A percentile compares a stretch with the other conserved stretches of the same genome.
Evolutionary conservation across 2,113 vertebrate species (phyloP).

Genomic region (Cyphomyrus discorhynchus): DNA sequence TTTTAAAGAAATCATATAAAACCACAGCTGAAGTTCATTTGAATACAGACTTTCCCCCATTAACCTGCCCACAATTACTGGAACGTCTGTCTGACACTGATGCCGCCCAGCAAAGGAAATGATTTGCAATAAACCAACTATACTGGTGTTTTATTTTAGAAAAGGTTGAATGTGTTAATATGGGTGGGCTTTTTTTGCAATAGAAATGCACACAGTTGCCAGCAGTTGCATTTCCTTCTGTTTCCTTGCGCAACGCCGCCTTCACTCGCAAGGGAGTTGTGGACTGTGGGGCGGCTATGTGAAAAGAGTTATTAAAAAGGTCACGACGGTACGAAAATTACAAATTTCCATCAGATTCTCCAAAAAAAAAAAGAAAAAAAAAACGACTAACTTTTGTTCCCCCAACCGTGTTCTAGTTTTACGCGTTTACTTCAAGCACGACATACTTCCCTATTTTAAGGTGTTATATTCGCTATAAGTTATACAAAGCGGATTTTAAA

Average conservation of each 20-base stretch:
- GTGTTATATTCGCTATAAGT: neutral
- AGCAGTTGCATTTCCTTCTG: neutral
- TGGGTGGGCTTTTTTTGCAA: neutral
- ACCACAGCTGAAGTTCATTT: neutral
- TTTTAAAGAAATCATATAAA: neutral
- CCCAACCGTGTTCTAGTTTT: neutral
- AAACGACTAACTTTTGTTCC: neutral
- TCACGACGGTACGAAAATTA: neutral
- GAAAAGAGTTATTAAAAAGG: neutral
- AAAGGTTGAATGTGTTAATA: neutral
- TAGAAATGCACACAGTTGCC: neutral
- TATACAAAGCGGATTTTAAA: neutral
- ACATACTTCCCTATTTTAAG: constrained; percentile 4
- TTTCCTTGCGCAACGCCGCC: neutral
- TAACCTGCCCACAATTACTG: neutral
- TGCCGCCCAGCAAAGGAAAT: neutral
- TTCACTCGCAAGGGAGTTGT: neutral
- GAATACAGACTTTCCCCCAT: neutral
- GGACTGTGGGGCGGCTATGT: neutral
- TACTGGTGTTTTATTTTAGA: neutral
- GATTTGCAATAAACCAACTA: neutral
- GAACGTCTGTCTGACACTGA: neutral
- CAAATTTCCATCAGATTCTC: neutral
- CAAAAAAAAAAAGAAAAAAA: neutral
- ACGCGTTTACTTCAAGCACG: neutral